Evolutionary conservation across 1,140 invertebrate species (phyloP).

Genomic region (Tetraneura akinire): DNA sequence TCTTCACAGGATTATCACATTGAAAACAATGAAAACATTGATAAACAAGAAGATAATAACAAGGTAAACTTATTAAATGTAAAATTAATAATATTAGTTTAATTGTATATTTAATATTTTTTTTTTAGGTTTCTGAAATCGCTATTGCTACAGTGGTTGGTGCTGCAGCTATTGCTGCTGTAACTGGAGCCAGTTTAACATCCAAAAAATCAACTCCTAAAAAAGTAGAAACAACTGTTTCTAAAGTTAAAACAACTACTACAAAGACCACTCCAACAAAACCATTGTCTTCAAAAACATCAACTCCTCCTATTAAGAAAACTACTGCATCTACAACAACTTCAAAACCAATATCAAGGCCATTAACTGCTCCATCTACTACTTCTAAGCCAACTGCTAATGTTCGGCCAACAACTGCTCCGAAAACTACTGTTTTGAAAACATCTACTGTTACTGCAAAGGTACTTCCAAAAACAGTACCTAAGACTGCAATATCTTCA

Average conservation of each 20-base stretch:
- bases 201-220: constrained; percentile 37
- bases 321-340: constrained; percentile 17
- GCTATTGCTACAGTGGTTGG: constrained; percentile 52
- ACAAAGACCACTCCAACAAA: constrained; percentile 47
- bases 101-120: too few species aligned
- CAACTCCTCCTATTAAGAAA: constrained; percentile 39
- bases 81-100: not conserved
- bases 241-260: constrained; percentile 13
- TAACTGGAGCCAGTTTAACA: constrained; percentile 30
- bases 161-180: constrained; percentile 39
- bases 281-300: constrained; percentile 36
- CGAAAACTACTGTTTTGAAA: constrained; percentile 50
- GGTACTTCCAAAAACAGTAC: not conserved
- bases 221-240: constrained; percentile 13
- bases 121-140: constrained; percentile 46
- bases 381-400: constrained; percentile 33
- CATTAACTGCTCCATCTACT: constrained; percentile 21
- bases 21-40: not conserved
- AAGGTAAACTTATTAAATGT: not conserved
- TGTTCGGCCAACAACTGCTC: constrained; percentile 28
- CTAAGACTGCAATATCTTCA: constrained; percentile 13
- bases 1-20: not conserved
- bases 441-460: constrained; percentile 3
- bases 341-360: constrained; percentile 41
- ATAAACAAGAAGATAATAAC: not conserved